Base-by-base conservation (phyloP, 2,888 invertebrate genomes). In the Anarsia innoxiella region DNA sequence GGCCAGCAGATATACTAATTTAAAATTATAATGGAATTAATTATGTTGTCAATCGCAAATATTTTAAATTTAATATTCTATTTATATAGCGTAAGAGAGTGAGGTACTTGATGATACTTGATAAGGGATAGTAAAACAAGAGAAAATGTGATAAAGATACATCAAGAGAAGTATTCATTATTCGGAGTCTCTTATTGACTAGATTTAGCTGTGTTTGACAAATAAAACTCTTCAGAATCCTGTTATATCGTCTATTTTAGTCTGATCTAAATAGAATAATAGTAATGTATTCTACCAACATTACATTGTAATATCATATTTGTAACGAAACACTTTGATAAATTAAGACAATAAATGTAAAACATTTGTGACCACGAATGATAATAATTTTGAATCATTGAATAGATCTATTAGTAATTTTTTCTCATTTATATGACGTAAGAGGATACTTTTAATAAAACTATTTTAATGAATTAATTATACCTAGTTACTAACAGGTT, bases 131-230 rank as follows among this genome's bases (percentile, higher is more conserved):
- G n/a, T n/a, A n/a, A n/a, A n/a, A n/a, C n/a, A n/a, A n/a, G n/a
- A n/a, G n/a, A n/a, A n/a, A n/a, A n/a, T n/a, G n/a, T n/a, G n/a
- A n/a, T n/a, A n/a, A n/a, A n/a, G n/a, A n/a, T n/a, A n/a, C n/a
- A n/a, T n/a, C n/a, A n/a, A n/a, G n/a, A n/a, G n/a, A n/a, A n/a
- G n/a, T n/a, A n/a, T n/a, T n/a, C n/a, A n/a, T n/a, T n/a, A n/a
- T n/a, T n/a, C n/a, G n/a, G n/a, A n/a, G n/a, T n/a, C n/a, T n/a
- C 19, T 55, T 62, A 53, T 59, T 59, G 60, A 66, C 59, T 77
- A 72, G 64, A 62, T 55, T 56, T 67, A 74, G 84, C 84, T 84
- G 84, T 85, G 84, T 80, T 69, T 72, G 84, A 84, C 84, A 84
- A 84, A 84, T 84, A 84, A 80, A 56, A 57, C 48, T 42, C 45